Base-by-base conservation (phyloP, 2,113 vertebrate species). In the Eptatretus burgeri region DNA sequence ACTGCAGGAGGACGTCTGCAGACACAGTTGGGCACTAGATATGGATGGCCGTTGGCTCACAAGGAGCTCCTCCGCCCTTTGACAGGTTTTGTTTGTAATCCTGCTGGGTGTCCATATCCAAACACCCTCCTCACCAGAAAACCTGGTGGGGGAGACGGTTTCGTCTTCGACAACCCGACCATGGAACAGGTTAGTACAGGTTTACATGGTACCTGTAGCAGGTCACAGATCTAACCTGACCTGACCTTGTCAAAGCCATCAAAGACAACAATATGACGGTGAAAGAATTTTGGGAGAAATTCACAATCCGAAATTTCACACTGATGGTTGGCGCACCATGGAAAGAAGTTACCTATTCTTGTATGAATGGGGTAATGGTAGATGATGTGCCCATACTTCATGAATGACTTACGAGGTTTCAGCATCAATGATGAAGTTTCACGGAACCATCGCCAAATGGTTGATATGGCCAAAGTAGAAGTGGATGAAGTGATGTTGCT, bases 181-280 rank as follows among this genome's bases (percentile, higher is more conserved):
- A n/a, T n/a, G n/a, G n/a, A n/a, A n/a, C n/a, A n/a, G n/a, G n/a
- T n/a, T n/a, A n/a, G n/a, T n/a, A n/a, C n/a, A n/a, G n/a, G n/a
- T n/a, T n/a, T n/a, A n/a, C n/a, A n/a, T n/a, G n/a, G n/a, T n/a
- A n/a, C n/a, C n/a, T n/a, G n/a, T n/a, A n/a, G n/a, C n/a, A n/a
- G n/a, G n/a, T n/a, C n/a, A n/a, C n/a, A n/a, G n/a, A n/a, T n/a
- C n/a, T n/a, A n/a, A n/a, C n/a, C n/a, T n/a, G n/a, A n/a, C n/a
- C n/a, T n/a, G n/a, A n/a, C n/a, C 7, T 56, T 17, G 52, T 56
- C 52, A 56, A 56, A 56, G 52, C 52, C 52, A 8, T 17, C 52
- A 17, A 56, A 56, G 52, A 56, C 52, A 56, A 56, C 52, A 56
- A 56, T 14, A 56, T 56, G 52, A 56, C 52, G 52, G 52, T 56